A percentile compares a stretch with the other conserved stretches of the same genome.
phyloP scores from a whole-genome alignment of 2,797 vertebrate species.

The Lepidocolaptes lacrymiger region DNA sequence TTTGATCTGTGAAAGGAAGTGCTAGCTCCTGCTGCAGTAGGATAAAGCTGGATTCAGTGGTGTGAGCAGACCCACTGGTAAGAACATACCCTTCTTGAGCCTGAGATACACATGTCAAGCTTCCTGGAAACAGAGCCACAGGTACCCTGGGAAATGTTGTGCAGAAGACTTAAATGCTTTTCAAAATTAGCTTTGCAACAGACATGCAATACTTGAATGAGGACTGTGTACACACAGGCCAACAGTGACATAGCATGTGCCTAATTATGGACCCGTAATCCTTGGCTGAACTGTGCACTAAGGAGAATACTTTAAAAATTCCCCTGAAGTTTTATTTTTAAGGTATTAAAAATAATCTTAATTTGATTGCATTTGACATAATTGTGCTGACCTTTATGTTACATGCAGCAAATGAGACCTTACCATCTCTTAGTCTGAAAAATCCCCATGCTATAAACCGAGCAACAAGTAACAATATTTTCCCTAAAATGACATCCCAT shows the following conservation, averaged over 20 bases:
- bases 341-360: neutral
- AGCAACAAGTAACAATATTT: neutral
- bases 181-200: neutral
- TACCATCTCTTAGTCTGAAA: neutral
- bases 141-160: neutral
- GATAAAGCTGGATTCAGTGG: neutral
- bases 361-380: neutral
- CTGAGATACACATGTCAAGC: neutral
- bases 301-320: neutral
- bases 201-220: neutral
- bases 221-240: neutral
- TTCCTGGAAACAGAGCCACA: neutral
- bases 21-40: neutral
- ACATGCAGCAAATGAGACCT: neutral
- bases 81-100: neutral
- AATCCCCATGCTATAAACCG: neutral
- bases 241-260: neutral
- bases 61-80: accelerated
- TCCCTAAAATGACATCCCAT: neutral
- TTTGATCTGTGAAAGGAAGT: neutral
- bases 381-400: neutral
- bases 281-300: neutral
- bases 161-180: neutral
- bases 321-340: neutral
- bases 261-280: neutral